Base-by-base conservation (phyloP, 2,113 vertebrate species). In the Campylorhamphus procurvoides region DNA sequence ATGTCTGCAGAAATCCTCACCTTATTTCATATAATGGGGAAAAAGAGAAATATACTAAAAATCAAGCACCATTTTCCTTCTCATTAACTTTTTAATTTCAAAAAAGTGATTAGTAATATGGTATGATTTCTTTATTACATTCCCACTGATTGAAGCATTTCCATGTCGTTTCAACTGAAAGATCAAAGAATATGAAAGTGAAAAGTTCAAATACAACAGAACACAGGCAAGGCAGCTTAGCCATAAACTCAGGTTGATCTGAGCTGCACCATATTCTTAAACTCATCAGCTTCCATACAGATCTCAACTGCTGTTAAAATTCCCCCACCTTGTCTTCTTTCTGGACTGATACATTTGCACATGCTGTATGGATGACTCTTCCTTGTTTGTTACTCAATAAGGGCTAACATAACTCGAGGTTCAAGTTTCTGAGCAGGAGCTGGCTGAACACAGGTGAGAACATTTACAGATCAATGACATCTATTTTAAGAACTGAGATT, bases 31-130 rank as follows among this genome's bases (percentile, higher is more conserved):
- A 23, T 40, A 93, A 84, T 39, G 47, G 44, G 37, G 47, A 40
- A 72, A 66, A 8, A 16, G 33, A 53, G 58, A 46, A 88, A 92
- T 75, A 63, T 25, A 49, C 53, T 77, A 76, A 81, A 75, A 84
- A 92, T 78, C 50, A 39, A 83, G 76, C 44, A 76, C 9, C 16
- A 72, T 90, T 94, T 94, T 94, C 75, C 25, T 73, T 59, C 22
- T 92, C 83, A 83, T 92, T 96, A 94, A 86, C 35, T 94, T 91
- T 67, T 69, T 85, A 94, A 97, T 94, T 97, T 95, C 24, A 35
- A 93, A 33, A 42, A 79, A 76, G 20, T 64, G 93, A 97, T 90
- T 91, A 93, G 56, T 77, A 72, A 84, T 68, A 52, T 63, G 53
- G 29, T 87, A 76, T 84, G 93, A 89, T 74, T 53, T 93, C 40